phyloP scores from a whole-genome alignment of 1,140 invertebrate genomes.

The Pseudobourletiella spinata region DNA sequence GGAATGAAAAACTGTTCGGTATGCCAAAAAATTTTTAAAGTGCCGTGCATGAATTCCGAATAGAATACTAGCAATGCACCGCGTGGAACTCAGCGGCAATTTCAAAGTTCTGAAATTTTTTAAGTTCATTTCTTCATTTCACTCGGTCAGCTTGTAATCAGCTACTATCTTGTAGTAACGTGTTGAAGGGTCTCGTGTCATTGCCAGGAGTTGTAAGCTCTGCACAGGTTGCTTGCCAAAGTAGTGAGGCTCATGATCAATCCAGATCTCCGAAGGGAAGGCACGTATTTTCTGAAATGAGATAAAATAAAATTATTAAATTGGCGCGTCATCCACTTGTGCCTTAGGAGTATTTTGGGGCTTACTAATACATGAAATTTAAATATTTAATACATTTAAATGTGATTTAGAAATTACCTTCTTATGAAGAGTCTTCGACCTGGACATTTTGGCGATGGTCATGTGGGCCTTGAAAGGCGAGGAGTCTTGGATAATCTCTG shows the following conservation, averaged over 20 bases:
- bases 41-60: no score
- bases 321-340: neutral
- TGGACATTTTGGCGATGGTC: constrained; percentile 27
- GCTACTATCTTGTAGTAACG: constrained; percentile 14
- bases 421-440: constrained; percentile 18
- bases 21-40: no score
- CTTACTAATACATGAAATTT: neutral
- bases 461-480: constrained; percentile 20
- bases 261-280: constrained; percentile 23
- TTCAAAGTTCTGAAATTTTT: no score
- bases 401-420: constrained; percentile 4
- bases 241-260: constrained; percentile 2
- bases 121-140: no score
- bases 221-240: constrained; percentile 21
- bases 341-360: neutral
- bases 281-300: constrained; percentile 19
- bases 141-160: constrained; percentile 1
- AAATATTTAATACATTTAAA: neutral
- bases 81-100: no score
- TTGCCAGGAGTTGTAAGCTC: constrained; percentile 17
- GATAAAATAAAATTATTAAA: neutral
- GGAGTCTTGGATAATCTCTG: constrained; percentile 7
- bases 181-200: constrained; percentile 18
- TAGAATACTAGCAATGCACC: no score
- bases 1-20: no score